A percentile compares a stretch with the other conserved stretches of the same genome.
Conservation (phyloP, 2,113 vertebrate genomes). For the Zingel zingel region DNA sequence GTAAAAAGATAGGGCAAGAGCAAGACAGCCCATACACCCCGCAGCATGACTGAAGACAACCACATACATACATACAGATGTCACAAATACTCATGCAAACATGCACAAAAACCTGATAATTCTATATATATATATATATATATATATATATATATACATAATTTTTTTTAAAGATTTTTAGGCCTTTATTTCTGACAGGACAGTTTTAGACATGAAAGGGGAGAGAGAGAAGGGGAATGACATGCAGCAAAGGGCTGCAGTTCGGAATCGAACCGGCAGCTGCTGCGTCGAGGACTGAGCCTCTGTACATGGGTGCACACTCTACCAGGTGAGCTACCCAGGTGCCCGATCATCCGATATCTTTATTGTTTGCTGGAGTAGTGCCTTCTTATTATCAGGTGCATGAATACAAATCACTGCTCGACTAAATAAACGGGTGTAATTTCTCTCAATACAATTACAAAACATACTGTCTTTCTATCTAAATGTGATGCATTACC, state of each 20-base stretch:
- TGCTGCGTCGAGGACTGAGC: no score
- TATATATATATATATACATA: no score
- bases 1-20: conserved; percentile 63
- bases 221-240: no score
- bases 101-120: background rate
- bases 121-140: no score
- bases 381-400: background rate
- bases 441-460: background rate
- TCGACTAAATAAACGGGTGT: background rate
- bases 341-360: no score
- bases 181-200: no score
- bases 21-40: conserved; percentile 50
- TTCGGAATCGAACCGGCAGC: no score
- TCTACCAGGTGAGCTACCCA: no score
- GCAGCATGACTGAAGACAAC: conserved; percentile 51
- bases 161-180: no score
- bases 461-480: background rate
- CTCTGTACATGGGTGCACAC: no score
- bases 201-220: no score
- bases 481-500: conserved; percentile 57
- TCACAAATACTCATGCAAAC: background rate
- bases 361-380: background rate
- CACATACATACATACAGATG: conserved; percentile 20
- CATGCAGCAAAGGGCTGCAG: no score
- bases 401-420: background rate